These are phyloP conservation scores for Aleiodes sp. DNA, from an alignment of 1,140 invertebrate genomes.

Conservation along the genomic window DNA sequence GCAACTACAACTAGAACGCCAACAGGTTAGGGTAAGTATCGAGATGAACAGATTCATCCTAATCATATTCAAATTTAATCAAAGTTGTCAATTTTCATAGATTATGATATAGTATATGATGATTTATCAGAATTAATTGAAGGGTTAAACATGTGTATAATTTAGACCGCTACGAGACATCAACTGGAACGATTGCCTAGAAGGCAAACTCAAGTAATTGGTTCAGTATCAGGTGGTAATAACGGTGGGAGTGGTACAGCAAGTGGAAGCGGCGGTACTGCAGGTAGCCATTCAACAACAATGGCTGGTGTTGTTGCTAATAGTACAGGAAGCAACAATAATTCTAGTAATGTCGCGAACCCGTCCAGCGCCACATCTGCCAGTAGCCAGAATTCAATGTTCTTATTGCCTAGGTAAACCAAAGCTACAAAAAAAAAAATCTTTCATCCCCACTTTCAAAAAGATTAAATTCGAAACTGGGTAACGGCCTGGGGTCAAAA, in stretches of 20 bases:
- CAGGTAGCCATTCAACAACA: slow-evolving; percentile 60
- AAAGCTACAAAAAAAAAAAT: not conserved
- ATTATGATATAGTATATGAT: slow-evolving; percentile 21
- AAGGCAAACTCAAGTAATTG: slow-evolving; percentile 71
- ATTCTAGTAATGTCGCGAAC: slow-evolving; percentile 60
- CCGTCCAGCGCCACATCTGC: slow-evolving; percentile 56
- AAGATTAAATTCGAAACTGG: not conserved
- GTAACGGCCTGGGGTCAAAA: not conserved
- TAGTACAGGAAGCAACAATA: slow-evolving; percentile 60
- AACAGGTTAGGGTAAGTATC: slow-evolving; percentile 78
- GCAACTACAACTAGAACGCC: slow-evolving; percentile 87
- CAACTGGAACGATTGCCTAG: slow-evolving; percentile 87
- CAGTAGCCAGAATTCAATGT: slow-evolving; percentile 67
- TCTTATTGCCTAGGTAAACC: slow-evolving; percentile 70
- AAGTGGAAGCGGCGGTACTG: slow-evolving; percentile 57
- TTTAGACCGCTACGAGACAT: slow-evolving; percentile 79
- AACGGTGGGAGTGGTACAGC: slow-evolving; percentile 43
- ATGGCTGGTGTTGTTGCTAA: slow-evolving; percentile 58
- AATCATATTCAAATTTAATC: too few species aligned
- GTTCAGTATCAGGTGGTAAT: slow-evolving; percentile 55
- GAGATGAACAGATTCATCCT: too few species aligned
- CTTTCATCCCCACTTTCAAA: not conserved
- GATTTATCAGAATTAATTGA: slow-evolving; percentile 15
- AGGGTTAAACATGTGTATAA: slow-evolving; percentile 28
- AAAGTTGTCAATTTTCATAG: not conserved